These are phyloP conservation scores for Pilophorus perplexus DNA, from an alignment of 2,888 invertebrate genomes.

Conservation along the genomic window DNA sequence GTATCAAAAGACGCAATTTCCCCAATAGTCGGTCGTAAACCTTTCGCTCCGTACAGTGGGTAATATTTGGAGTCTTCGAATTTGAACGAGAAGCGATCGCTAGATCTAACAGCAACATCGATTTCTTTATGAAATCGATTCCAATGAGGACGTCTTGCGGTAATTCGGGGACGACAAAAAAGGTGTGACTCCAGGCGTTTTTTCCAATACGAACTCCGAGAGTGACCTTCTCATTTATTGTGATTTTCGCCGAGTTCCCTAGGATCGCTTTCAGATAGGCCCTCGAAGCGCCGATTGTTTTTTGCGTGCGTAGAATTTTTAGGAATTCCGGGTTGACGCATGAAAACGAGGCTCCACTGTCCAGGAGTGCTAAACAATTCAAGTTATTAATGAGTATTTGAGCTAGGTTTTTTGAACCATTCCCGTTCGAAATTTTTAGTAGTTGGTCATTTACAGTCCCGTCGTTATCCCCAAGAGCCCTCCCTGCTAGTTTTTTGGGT, in stretches of 20 bases:
- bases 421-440: neutral
- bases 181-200: neutral
- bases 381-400: neutral
- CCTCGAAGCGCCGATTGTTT: neutral
- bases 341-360: neutral
- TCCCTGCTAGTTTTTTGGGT: too few relatives aligned
- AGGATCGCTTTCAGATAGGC: neutral
- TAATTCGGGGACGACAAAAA: neutral
- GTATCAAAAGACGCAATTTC: too few relatives aligned
- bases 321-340: neutral
- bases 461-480: too few relatives aligned
- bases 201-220: neutral
- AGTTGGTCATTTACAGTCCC: too few relatives aligned
- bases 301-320: neutral
- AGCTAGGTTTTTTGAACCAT: neutral
- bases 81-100: constrained; percentile 9
- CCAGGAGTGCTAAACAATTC: too few relatives aligned
- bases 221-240: neutral
- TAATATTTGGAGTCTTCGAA: neutral
- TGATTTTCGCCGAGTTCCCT: constrained; percentile 6
- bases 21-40: too few relatives aligned
- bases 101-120: too few relatives aligned
- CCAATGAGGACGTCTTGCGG: constrained; percentile 5
- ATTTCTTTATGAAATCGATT: constrained; percentile 18
- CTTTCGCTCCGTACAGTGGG: neutral